A percentile compares a stretch with the other conserved stretches of the same genome.
Conservation (phyloP, 1,140 invertebrate genomes). For the Caenorhabditis tropicalis region DNA sequence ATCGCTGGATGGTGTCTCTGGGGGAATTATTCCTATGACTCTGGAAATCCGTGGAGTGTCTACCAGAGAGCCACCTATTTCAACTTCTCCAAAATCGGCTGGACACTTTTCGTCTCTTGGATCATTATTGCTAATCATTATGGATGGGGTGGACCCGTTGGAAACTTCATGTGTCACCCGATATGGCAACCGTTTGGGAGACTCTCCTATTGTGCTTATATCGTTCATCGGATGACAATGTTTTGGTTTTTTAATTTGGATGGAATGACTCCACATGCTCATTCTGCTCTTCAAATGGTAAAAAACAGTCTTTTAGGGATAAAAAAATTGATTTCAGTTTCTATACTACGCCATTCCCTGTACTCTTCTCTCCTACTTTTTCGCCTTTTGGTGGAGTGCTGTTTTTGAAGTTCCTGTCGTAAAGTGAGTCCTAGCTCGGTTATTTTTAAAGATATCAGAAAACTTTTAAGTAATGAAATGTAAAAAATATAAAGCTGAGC, state of each 20-base stretch:
- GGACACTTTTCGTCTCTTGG: conserved; percentile 33
- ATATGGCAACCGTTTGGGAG: conserved; percentile 45
- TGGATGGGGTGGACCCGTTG: conserved; percentile 43
- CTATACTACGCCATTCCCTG: conserved; percentile 16
- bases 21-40: conserved; percentile 16
- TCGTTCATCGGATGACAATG: conserved; percentile 37
- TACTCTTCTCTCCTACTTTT: conserved; percentile 39
- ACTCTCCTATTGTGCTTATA: conserved; percentile 42
- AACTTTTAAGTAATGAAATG: too few relatives aligned
- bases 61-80: conserved; percentile 26
- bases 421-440: not conserved
- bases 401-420: conserved; percentile 52
- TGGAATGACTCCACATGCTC: conserved; percentile 27
- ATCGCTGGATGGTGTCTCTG: not conserved
- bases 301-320: not conserved
- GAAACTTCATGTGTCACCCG: conserved; percentile 27
- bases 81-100: conserved; percentile 36
- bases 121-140: conserved; percentile 38
- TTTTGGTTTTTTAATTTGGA: conserved; percentile 46
- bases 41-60: not conserved
- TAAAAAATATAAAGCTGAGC: too few relatives aligned
- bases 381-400: conserved; percentile 50
- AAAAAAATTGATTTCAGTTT: conserved; percentile 28
- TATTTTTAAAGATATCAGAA: not conserved
- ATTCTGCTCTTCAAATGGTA: conserved; percentile 17